Percentiles rank a stretch among this genome's conserved stretches.
These are phyloP conservation scores for Tylochromis polylepis DNA, from an alignment of 2,113 vertebrate genomes.

Conservation along the genomic window DNA sequence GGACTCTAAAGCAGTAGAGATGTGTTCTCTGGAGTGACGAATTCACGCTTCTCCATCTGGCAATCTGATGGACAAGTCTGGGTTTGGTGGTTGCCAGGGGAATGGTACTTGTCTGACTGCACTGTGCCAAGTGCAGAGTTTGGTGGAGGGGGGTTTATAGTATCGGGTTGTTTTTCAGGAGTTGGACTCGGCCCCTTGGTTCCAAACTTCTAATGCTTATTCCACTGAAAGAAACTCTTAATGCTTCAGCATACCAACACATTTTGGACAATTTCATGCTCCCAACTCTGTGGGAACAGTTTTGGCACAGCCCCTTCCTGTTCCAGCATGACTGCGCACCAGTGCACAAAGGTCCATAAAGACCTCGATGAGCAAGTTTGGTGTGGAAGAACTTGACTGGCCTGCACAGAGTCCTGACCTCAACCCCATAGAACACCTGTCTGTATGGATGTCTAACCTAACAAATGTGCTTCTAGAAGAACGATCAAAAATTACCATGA, in stretches of 20 bases:
- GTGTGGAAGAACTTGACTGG: background rate
- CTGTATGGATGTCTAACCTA: background rate
- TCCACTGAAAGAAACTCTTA: background rate
- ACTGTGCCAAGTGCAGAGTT: background rate
- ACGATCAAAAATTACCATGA: background rate
- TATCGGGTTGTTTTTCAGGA: background rate
- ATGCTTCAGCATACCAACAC: background rate
- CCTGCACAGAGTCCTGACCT: background rate
- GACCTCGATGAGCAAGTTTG: background rate
- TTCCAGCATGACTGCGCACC: background rate
- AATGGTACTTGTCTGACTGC: background rate
- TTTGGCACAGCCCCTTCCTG: background rate
- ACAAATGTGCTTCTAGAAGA: background rate
- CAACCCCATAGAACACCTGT: background rate
- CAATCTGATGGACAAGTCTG: background rate
- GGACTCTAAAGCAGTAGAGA: background rate
- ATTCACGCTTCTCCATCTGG: background rate
- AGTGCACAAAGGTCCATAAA: background rate
- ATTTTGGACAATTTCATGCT: rapidly evolving
- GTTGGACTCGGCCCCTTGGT: too few relatives aligned
- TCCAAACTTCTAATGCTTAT: too few relatives aligned
- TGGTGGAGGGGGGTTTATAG: background rate
- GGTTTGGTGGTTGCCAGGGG: background rate
- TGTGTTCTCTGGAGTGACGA: background rate
- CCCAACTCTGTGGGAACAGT: background rate